Base-by-base conservation (phyloP, 2,113 vertebrate genomes). In the Paracanthobrama guichenoti region DNA sequence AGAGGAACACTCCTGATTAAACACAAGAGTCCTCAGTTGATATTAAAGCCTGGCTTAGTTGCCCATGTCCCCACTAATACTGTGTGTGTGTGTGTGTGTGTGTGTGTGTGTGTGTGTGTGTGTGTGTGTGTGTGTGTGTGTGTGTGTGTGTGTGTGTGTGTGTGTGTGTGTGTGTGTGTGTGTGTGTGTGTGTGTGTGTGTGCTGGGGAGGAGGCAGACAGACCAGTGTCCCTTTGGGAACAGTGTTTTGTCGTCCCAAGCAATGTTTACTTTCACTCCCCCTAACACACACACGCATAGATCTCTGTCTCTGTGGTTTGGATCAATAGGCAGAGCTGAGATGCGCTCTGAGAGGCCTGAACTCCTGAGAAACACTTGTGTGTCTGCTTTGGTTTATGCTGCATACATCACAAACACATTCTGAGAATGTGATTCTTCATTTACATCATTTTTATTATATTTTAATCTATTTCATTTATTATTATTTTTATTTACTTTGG, bases 1-100 rank as follows among this genome's bases (percentile, higher is more conserved):
- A 96, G 96, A 93, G 95, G 94, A 95, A 94, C 94, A 93, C 94
- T 97, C 97, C 97, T 98, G 97, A 98, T 99, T 97, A 98, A 98
- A 97, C 96, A 96, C 95, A 92, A 93, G 94, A 92, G 94, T 91
- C 93, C 95, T 93, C 95, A 96, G 96, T 97, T 96, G 95, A 96
- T 97, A 97, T 97, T 97, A 98, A 97, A 96, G 95, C 96, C 95
- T 94, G 90, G 92, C 93, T 96, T 95, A 95, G 94, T 89, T 94
- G 93, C 87, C 80, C 14, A 67, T 46, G 77, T 69, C 79, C 48
- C 35, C 26, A 24, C 46, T 60, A 72, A 67, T 55, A 31, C n/a
- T 72, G 66, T 75, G 57, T 85, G 90, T 88, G 88, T 59, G 26
- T 79, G 69, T 76, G 60, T 46, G 71, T 67, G 31, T 75, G 90